Evolutionary conservation across 1,140 invertebrate genomes (phyloP), one percentile per base, ranked within the genome.

Genomic region (Bombus impatiens): DNA sequence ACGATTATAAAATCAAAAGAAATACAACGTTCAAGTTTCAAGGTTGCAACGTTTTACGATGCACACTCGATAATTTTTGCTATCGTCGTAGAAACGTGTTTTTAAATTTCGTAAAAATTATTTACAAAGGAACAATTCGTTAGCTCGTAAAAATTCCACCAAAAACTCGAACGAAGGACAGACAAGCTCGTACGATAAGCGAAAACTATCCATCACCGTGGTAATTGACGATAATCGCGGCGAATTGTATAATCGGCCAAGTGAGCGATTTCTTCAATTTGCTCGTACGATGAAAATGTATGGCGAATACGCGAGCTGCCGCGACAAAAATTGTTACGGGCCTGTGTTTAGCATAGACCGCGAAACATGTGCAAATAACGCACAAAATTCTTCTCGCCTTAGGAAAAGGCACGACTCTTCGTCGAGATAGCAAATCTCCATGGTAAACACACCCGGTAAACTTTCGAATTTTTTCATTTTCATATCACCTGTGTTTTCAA

Each of bases 181-280:
- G n/a, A 68, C n/a, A 28, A 57, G 35, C n/a, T 44, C 40, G 42
- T 59, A 37, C 6, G 5, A 28, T 28, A n/a, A 8, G 35, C 59
- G 42, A 32, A 82, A 53, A 35, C 59, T 62, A 44, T 76, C 44
- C 22, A 22, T 70, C 78, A 70, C 25, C 5, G 1, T 28, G 77
- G 65, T 59, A 71, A 79, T 84, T 71, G 76, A 57, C 8, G 75
- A 15, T 84, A 79, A 84, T 72, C 77, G 47, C 8, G 35, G 15
- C 18, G 82, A 84, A 84, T 84, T 79, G 67, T 84, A 71, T 84
- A 84, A 84, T 84, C 76, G 53, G 4, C 22, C 10, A 53, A 35
- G 32, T 2, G n/a, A 25, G 15, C 65, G 22, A 57, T 84, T 84
- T 47, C 77, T 59, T 80, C 68, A 44, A 80, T 79, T 72, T 5